Conservation (phyloP, 2,797 vertebrate genomes). For the Acanthopagrus latus region DNA sequence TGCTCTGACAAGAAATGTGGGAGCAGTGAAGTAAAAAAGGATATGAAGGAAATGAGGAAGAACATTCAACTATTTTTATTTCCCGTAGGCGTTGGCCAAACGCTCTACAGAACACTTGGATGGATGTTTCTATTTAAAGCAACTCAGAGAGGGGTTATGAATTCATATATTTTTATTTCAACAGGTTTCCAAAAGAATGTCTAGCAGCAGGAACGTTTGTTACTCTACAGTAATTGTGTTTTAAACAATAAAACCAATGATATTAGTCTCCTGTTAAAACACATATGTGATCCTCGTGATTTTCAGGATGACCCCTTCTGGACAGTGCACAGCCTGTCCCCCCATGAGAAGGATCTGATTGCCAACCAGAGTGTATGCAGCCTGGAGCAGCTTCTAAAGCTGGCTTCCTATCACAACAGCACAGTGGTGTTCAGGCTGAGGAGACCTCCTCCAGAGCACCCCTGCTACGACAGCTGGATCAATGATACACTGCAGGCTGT, state of each 20-base stretch:
- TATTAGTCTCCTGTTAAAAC: neutral
- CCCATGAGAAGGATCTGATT: conserved; percentile 82
- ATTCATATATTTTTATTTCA: neutral
- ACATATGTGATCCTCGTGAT: neutral
- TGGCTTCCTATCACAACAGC: conserved; percentile 86
- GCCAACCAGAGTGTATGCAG: conserved; percentile 93
- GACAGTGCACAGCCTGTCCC: conserved; percentile 85
- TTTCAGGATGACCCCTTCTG: conserved; percentile 94
- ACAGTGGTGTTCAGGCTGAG: conserved; percentile 90
- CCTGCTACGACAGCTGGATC: conserved; percentile 88
- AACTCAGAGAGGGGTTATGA: neutral
- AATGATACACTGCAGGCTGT: conserved; percentile 91
- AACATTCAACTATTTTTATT: conserved; percentile 18
- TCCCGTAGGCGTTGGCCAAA: conserved; percentile 15
- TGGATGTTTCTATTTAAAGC: conserved; percentile 26
- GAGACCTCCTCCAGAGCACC: conserved; percentile 89
- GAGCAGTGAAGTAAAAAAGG: conserved; percentile 5
- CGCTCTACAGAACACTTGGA: neutral
- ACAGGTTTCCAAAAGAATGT: neutral
- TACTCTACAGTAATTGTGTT: neutral
- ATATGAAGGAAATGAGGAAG: conserved; percentile 9
- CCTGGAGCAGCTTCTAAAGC: conserved; percentile 89
- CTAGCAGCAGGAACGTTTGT: neutral
- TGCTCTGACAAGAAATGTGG: neutral
- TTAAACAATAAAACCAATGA: neutral